These are phyloP conservation scores for Clunio marinus DNA, from an alignment of 2,888 invertebrate genomes.

Conservation along the genomic window DNA sequence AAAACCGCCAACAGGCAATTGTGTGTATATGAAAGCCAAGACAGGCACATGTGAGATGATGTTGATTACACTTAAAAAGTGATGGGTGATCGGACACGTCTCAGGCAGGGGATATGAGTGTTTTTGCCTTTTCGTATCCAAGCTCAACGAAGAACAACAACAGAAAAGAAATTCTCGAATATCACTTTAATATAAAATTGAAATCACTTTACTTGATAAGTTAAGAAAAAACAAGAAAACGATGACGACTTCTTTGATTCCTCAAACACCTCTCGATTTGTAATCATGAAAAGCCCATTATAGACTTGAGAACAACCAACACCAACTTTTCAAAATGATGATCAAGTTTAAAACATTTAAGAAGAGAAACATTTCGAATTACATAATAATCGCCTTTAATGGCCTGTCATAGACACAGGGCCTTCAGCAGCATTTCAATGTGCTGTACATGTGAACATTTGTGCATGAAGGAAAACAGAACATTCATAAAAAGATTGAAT, in stretches of 20 bases:
- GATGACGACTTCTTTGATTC: not conserved
- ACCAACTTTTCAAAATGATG: constrained; percentile 2
- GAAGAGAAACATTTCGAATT: constrained; percentile 27
- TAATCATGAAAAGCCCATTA: constrained; percentile 21
- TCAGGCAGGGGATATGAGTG: not conserved
- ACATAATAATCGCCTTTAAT: constrained; percentile 33
- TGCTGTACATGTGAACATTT: no score
- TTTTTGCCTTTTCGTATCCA: not conserved
- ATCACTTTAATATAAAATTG: not conserved
- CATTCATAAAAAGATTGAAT: no score
- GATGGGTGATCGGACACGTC: constrained; percentile 20
- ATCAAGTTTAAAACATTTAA: no score
- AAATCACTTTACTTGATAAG: not conserved
- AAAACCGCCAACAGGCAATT: not conserved
- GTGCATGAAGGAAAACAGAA: no score
- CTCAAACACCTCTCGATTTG: not conserved
- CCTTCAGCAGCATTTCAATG: no score
- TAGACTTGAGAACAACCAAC: not conserved
- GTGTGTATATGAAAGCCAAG: constrained; percentile 2
- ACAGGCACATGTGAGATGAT: constrained; percentile 16
- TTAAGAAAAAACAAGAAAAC: not conserved
- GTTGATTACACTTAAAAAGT: constrained; percentile 24
- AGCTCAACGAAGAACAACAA: not conserved
- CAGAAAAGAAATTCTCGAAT: not conserved
- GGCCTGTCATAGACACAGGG: constrained; percentile 17